Conservation (phyloP, 2,888 invertebrate species). For the Neelides folsomi region DNA sequence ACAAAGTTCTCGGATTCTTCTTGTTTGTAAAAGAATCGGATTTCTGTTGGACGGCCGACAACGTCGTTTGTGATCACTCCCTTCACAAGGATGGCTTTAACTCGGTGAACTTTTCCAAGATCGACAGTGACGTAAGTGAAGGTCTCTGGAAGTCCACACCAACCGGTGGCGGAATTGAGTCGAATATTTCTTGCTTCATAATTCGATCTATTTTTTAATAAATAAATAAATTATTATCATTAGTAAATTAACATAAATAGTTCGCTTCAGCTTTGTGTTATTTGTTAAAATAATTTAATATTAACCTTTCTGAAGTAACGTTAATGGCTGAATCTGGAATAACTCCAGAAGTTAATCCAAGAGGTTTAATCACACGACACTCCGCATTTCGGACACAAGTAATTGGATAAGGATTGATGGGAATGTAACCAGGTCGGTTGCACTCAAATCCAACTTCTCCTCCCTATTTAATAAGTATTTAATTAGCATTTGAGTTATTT, state of each 20-base stretch:
- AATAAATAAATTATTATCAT: not conserved
- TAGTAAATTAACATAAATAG: not conserved
- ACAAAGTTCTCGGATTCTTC: constrained; percentile 87
- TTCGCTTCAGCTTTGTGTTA: not conserved
- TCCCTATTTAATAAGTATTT: constrained; percentile 45
- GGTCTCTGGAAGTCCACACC: constrained; percentile 94
- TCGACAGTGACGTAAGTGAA: constrained; percentile 93
- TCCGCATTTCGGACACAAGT: constrained; percentile 84
- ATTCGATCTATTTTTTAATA: constrained; percentile 47
- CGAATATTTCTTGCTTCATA: constrained; percentile 81
- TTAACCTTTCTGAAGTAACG: constrained; percentile 66
- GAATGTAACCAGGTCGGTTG: constrained; percentile 77
- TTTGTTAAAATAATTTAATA: not conserved
- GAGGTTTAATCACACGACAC: constrained; percentile 78
- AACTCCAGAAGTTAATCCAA: constrained; percentile 77
- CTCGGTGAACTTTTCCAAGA: constrained; percentile 78
- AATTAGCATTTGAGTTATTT: not conserved
- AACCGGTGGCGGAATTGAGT: constrained; percentile 82
- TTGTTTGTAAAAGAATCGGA: constrained; percentile 92
- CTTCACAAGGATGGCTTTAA: constrained; percentile 83
- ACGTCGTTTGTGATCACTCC: constrained; percentile 90
- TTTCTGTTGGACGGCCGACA: constrained; percentile 88
- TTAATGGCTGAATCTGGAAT: constrained; percentile 93
- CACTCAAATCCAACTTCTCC: constrained; percentile 85
- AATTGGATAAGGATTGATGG: constrained; percentile 79